These are phyloP conservation scores for Siniperca scherzeri DNA, from an alignment of 2,797 vertebrate species.

Conservation along the genomic window DNA sequence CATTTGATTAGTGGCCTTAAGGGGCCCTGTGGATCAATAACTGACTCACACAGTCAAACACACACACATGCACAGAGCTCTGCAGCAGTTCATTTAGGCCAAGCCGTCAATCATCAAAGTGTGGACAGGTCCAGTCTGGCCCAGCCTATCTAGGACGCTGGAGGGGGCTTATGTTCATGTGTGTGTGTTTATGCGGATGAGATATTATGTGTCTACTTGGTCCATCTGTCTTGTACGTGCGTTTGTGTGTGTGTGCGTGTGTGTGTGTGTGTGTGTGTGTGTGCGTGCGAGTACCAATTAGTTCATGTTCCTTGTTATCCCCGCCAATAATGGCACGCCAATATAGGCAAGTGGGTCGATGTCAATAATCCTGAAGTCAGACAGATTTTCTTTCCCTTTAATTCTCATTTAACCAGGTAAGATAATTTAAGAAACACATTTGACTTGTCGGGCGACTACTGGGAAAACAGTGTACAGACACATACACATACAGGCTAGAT, in stretches of 20 bases:
- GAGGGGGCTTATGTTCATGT: conserved; percentile 39
- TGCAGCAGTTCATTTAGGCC: conserved; percentile 69
- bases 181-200: conserved; percentile 51
- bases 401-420: conserved; percentile 30
- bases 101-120: conserved; percentile 69
- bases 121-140: conserved; percentile 70
- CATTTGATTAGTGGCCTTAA: conserved; percentile 83
- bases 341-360: conserved; percentile 33
- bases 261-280: conserved; percentile 11
- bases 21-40: conserved; percentile 78
- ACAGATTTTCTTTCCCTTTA: conserved; percentile 13
- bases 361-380: conserved; percentile 41
- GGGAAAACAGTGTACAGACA: not conserved
- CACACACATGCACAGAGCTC: conserved; percentile 43
- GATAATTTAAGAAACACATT: conserved; percentile 20
- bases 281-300: conserved; percentile 51
- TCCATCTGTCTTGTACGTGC: conserved; percentile 71
- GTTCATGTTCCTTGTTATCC: conserved; percentile 54
- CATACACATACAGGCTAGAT: conserved; percentile 18
- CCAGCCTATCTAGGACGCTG: conserved; percentile 48
- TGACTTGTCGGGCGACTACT: conserved; percentile 36
- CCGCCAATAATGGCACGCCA: conserved; percentile 28
- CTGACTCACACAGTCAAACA: conserved; percentile 27
- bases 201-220: conserved; percentile 56
- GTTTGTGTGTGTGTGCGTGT: conserved; percentile 4